These are phyloP conservation scores for Cranoglanis bouderius DNA, from an alignment of 2,113 vertebrate genomes.

Conservation along the genomic window DNA sequence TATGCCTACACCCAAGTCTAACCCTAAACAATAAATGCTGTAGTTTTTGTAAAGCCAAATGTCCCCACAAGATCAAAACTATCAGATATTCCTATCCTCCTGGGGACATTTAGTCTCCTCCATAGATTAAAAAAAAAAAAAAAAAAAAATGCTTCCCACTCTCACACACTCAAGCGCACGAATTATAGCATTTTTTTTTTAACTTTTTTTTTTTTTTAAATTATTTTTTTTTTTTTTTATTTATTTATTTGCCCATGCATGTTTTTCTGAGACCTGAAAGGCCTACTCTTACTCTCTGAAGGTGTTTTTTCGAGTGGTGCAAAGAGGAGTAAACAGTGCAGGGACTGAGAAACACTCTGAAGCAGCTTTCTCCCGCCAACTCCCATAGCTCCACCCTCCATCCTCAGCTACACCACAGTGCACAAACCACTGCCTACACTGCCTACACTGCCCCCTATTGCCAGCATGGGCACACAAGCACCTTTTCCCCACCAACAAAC, in stretches of 20 bases:
- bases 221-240: background rate
- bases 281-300: background rate
- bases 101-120: background rate
- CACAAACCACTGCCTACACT: constrained; percentile 57
- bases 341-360: constrained; percentile 17
- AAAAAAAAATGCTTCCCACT: background rate
- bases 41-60: background rate
- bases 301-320: constrained; percentile 7
- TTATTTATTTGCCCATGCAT: background rate
- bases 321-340: constrained; percentile 30
- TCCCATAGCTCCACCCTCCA: constrained; percentile 33
- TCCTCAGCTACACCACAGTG: background rate
- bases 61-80: background rate
- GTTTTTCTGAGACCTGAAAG: constrained; percentile 5
- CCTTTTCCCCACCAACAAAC: constrained; percentile 35
- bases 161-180: background rate
- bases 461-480: constrained; percentile 7
- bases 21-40: background rate
- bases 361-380: constrained; percentile 32
- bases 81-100: background rate
- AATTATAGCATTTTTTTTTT: background rate
- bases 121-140: background rate
- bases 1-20: background rate
- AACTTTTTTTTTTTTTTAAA: background rate
- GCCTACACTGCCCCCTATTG: constrained; percentile 70